Conservation (phyloP, 2,888 invertebrate genomes). For the Entomobrya proxima region DNA sequence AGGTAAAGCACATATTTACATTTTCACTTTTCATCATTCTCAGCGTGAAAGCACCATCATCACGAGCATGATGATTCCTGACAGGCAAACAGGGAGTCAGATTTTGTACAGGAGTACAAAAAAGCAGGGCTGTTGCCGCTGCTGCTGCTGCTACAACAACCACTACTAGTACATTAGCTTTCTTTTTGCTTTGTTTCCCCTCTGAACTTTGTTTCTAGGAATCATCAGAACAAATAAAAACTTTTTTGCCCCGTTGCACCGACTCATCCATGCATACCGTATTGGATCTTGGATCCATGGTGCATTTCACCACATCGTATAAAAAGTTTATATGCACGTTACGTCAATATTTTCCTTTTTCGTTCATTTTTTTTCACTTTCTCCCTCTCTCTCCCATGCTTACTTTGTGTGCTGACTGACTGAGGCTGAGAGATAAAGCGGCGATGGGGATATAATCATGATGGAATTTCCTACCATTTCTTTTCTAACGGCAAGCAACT, state of each 20-base stretch:
- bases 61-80: neutral
- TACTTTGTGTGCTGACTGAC: neutral
- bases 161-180: too few species aligned
- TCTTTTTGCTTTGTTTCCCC: neutral
- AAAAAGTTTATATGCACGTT: neutral
- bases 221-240: neutral
- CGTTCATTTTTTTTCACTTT: neutral
- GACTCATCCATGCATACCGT: slow-evolving; percentile 23
- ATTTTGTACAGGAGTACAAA: too few species aligned
- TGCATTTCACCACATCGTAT: neutral
- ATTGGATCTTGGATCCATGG: neutral
- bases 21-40: neutral
- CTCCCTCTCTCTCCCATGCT: neutral
- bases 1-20: slow-evolving; percentile 17
- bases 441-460: neutral
- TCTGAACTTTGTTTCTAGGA: neutral
- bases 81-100: too few species aligned
- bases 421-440: slow-evolving; percentile 1
- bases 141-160: too few species aligned
- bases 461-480: neutral
- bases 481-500: neutral
- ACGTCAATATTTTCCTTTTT: slow-evolving; percentile 15
- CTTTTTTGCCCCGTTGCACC: neutral
- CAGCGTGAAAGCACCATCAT: neutral
- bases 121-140: too few species aligned